A percentile compares a stretch with the other conserved stretches of the same genome.
Evolutionary conservation across 2,797 vertebrate genomes (phyloP).

Genomic region (Poecilia picta): DNA sequence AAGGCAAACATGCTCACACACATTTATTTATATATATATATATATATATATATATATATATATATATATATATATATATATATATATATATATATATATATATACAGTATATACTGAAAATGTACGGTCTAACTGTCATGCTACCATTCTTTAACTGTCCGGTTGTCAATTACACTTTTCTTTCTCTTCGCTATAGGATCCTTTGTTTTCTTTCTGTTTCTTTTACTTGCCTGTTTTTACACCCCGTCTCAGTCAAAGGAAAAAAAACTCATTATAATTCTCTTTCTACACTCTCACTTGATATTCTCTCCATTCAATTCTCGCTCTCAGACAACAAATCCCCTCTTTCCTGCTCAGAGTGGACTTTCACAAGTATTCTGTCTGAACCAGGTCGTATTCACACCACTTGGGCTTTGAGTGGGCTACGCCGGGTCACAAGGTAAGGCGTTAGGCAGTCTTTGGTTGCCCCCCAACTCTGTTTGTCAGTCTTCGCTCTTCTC

Average conservation of each 20-base stretch:
- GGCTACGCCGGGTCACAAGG: conserved; percentile 58
- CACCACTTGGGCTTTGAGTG: conserved; percentile 58
- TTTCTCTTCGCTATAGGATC: conserved; percentile 27
- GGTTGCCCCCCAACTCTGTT: conserved; percentile 55
- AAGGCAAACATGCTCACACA: conserved; percentile 21
- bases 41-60: neutral
- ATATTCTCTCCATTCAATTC: conserved; percentile 56
- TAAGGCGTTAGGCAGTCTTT: conserved; percentile 60
- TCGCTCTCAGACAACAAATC: conserved; percentile 37
- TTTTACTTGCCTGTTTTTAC: conserved; percentile 30
- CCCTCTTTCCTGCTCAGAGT: conserved; percentile 42
- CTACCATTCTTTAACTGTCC: conserved; percentile 34
- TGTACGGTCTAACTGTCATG: conserved; percentile 2
- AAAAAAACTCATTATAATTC: conserved; percentile 47
- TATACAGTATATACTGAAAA: neutral
- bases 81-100: neutral
- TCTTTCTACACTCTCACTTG: conserved; percentile 52
- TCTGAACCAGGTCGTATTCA: conserved; percentile 51
- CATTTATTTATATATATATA: neutral
- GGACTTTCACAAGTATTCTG: conserved; percentile 56
- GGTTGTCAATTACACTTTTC: conserved; percentile 42
- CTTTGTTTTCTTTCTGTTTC: conserved; percentile 26
- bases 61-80: neutral
- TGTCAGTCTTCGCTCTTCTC: conserved; percentile 66
- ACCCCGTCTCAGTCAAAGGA: conserved; percentile 42